phyloP scores from a whole-genome alignment of 2,113 vertebrate genomes.

The Halichoerus grypus region DNA sequence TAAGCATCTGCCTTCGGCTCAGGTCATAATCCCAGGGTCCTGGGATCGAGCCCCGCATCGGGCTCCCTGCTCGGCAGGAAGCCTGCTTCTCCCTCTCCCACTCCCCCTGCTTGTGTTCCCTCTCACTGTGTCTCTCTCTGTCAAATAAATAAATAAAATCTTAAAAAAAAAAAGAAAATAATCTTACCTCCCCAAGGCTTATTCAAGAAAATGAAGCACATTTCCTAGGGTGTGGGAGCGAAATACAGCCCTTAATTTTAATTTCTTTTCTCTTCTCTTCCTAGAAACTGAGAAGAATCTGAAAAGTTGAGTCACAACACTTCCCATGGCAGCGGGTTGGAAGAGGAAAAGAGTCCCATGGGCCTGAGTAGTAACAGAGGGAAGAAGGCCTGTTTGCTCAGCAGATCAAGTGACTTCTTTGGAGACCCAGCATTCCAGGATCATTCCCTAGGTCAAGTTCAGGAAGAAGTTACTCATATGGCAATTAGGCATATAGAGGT shows the following conservation, averaged over 20 bases:
- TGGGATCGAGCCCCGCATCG: no score
- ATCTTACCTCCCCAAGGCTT: not conserved
- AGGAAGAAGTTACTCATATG: not conserved
- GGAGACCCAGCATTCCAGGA: not conserved
- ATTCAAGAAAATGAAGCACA: not conserved
- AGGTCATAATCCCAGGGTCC: no score
- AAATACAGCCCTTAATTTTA: not conserved
- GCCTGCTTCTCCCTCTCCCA: no score
- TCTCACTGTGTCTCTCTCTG: no score
- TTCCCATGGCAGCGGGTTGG: fast-evolving
- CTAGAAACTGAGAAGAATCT: not conserved
- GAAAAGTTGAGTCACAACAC: not conserved
- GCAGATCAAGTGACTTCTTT: not conserved
- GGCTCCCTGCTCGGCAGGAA: no score
- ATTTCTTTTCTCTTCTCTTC: not conserved
- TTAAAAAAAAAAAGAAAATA: no score
- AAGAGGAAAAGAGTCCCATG: not conserved
- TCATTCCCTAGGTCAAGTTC: not conserved
- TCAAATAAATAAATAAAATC: no score
- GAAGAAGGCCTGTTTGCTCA: not conserved
- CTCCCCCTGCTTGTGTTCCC: no score
- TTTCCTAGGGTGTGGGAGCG: not conserved
- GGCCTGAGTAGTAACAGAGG: not conserved
- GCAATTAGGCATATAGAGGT: not conserved
- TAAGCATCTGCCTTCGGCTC: no score